Evolutionary conservation across 2,888 invertebrate genomes (phyloP), one percentile per base, ranked within the genome.

Genomic region (Steinernema scapterisci): DNA sequence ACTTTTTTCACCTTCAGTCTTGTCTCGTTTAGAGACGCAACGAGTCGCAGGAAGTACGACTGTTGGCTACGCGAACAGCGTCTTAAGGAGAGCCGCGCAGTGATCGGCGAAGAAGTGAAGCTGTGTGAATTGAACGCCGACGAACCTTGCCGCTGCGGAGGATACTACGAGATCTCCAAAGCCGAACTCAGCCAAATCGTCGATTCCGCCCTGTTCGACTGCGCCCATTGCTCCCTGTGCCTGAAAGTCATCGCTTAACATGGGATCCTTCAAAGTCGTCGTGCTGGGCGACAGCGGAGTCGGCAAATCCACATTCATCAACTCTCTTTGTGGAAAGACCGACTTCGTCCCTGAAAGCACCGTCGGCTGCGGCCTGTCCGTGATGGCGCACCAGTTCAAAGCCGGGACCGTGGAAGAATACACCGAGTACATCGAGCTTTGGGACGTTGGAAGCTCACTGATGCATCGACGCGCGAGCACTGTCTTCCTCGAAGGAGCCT

Each of bases 361-460:
- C 1, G 72, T 82, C n/a, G 81, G 81, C 1, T 76, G 77, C 54
- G 31, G 38, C 16, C 43, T 76, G 9, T 27, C 78, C 78, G 74
- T 81, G n/a, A 63, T 81, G 21, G 74, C 78, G 16, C 80, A 87
- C 74, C 82, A 81, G 31, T 86, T 81, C 70, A 75, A 82, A n/a
- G 82, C 84, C 5, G 87, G 85, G 63, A 78, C 81, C 2, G 75
- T 85, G 9, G 81, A 85, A 44, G 85, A 86, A 72, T 73, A 79
- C 21, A 44, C 79, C 0, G 86, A 86, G 72, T 73, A 85, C 31
- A 91, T 97, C 27, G 97, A 99, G 89, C 90, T 97, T 44, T 99
- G 97, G 93, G 99, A 99, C 88, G 92, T 99, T 73, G 97, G 97
- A 5, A 97, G 97, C 0, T 95, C 95, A 79, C 92, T 93, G 79